phyloP scores from a whole-genome alignment of 2,797 vertebrate genomes.

The Hirundo rustica region DNA sequence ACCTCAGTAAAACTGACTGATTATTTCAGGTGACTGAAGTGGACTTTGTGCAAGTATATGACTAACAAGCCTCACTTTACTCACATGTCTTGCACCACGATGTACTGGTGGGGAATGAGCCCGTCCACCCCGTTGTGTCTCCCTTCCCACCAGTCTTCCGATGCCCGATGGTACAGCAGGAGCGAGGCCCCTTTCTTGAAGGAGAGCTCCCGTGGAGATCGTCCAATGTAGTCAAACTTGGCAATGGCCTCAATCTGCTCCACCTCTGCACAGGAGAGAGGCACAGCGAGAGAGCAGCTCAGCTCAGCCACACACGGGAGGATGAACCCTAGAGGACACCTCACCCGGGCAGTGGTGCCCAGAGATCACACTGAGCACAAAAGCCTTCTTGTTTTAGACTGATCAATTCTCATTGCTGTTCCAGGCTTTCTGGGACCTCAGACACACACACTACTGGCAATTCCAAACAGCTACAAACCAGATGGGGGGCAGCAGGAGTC shows the following conservation, averaged over 20 bases:
- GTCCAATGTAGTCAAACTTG: conserved; percentile 95
- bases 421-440: background rate
- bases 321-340: background rate
- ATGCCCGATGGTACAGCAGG: conserved; percentile 92
- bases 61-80: conserved; percentile 51
- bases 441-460: background rate
- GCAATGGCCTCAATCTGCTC: conserved; percentile 99
- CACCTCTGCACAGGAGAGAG: conserved; percentile 80
- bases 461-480: background rate
- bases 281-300: background rate
- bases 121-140: conserved; percentile 96
- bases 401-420: background rate
- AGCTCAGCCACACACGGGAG: background rate
- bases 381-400: background rate
- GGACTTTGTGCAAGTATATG: rapidly evolving
- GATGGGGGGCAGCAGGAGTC: conserved; percentile 1
- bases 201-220: conserved; percentile 92
- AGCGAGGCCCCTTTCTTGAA: conserved; percentile 98
- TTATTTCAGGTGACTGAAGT: background rate
- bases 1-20: background rate
- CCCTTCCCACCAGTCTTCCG: conserved; percentile 98
- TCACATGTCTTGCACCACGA: conserved; percentile 98
- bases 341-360: background rate
- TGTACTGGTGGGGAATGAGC: conserved; percentile 98
- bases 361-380: background rate